Percentiles rank a stretch among this genome's conserved stretches.
Evolutionary conservation across 2,888 invertebrate species (phyloP).

Genomic region (Nymphalis c-album): DNA sequence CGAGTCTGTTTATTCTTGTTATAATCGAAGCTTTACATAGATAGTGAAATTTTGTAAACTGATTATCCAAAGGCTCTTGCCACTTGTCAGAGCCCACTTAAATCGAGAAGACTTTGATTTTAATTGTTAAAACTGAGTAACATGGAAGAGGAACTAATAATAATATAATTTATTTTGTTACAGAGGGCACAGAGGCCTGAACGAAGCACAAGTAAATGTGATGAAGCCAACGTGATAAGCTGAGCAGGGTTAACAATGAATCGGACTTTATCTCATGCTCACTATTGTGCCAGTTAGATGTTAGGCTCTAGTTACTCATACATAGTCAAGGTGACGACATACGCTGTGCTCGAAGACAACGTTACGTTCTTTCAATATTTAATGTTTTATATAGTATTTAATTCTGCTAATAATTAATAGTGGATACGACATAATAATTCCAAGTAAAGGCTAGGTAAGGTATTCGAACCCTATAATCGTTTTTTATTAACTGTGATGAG

Average conservation of each 20-base stretch:
- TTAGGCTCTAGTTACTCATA: constrained; percentile 59
- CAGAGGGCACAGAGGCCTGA: constrained; percentile 72
- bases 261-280: constrained; percentile 68
- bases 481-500: constrained; percentile 73
- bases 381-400: constrained; percentile 22
- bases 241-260: constrained; percentile 68
- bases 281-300: constrained; percentile 77
- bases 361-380: constrained; percentile 17
- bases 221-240: constrained; percentile 61
- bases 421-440: constrained; percentile 55
- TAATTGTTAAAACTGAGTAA: too few relatives aligned
- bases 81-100: too few relatives aligned
- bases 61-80: too few relatives aligned
- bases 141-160: too few relatives aligned
- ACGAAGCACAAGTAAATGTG: constrained; percentile 44
- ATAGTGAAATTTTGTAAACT: too few relatives aligned
- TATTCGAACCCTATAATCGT: constrained; percentile 40
- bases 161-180: constrained; percentile 33
- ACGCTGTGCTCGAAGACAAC: constrained; percentile 11
- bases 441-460: constrained; percentile 45
- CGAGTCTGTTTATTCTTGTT: too few relatives aligned
- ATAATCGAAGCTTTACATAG: too few relatives aligned
- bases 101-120: too few relatives aligned
- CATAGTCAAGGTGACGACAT: constrained; percentile 28
- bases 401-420: constrained; percentile 21